These are phyloP conservation scores for Cheilosia soror DNA, from an alignment of 2,888 invertebrate genomes.

Conservation along the genomic window DNA sequence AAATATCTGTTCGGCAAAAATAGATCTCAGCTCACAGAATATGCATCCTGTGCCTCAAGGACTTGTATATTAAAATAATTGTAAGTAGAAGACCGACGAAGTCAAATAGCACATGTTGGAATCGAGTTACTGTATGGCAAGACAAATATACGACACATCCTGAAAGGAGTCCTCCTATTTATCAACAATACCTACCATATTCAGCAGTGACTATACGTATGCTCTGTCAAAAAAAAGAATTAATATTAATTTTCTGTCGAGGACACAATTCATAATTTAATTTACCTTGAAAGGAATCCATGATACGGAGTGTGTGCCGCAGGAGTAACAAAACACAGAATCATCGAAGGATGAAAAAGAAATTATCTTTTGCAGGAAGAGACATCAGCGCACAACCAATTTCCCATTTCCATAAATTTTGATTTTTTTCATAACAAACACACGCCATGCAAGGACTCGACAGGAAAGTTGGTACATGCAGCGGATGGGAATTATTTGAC, in stretches of 20 bases:
- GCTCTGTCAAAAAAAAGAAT: slow-evolving; percentile 62
- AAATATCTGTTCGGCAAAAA: slow-evolving; percentile 51
- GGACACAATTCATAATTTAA: slow-evolving; percentile 65
- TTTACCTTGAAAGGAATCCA: slow-evolving; percentile 59
- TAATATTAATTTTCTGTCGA: slow-evolving; percentile 65
- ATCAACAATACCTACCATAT: slow-evolving; percentile 2
- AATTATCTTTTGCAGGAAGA: slow-evolving; percentile 63
- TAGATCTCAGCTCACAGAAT: slow-evolving; percentile 8
- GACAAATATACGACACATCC: slow-evolving; percentile 18
- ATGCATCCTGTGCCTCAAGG: slow-evolving; percentile 67
- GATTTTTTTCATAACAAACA: slow-evolving; percentile 46
- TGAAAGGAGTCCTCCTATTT: slow-evolving; percentile 15
- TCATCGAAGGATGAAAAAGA: slow-evolving; percentile 58
- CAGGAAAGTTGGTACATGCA: slow-evolving; percentile 8
- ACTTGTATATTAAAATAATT: slow-evolving; percentile 1
- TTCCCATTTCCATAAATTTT: slow-evolving; percentile 71
- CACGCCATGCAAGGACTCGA: slow-evolving; percentile 33
- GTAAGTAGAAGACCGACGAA: background rate
- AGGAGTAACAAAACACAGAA: slow-evolving; percentile 19
- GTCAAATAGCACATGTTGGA: slow-evolving; percentile 33
- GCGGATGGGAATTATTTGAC: slow-evolving; percentile 65
- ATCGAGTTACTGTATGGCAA: slow-evolving; percentile 35
- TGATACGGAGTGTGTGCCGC: slow-evolving; percentile 13
- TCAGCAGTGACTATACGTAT: slow-evolving; percentile 5
- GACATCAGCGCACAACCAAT: slow-evolving; percentile 69